These are phyloP conservation scores for Trogon melanurus DNA, from an alignment of 2,113 vertebrate genomes.

Conservation along the genomic window DNA sequence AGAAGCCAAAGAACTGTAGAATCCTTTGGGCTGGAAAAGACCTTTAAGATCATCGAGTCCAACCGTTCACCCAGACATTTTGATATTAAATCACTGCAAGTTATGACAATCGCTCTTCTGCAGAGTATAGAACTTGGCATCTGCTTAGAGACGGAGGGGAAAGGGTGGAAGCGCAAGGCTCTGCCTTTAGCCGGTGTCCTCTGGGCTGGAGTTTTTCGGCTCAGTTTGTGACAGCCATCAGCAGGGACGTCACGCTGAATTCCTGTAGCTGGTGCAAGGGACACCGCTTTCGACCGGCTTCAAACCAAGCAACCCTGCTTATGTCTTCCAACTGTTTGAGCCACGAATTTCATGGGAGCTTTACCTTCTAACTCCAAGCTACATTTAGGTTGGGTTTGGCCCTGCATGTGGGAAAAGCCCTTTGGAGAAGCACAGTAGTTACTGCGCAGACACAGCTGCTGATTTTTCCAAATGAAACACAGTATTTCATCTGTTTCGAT, in stretches of 20 bases:
- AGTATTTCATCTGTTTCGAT: slow-evolving; percentile 44
- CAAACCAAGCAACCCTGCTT: not conserved
- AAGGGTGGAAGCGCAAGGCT: not conserved
- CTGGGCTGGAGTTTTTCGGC: not conserved
- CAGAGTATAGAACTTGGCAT: not conserved
- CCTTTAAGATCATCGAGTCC: too few species aligned
- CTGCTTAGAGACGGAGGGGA: not conserved
- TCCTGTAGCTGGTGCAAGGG: not conserved
- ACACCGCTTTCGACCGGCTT: not conserved
- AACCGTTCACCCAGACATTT: not conserved
- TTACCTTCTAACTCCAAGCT: not conserved
- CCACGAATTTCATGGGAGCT: not conserved
- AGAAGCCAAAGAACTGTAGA: not conserved
- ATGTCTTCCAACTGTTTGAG: not conserved
- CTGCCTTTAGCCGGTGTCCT: not conserved
- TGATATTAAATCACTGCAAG: not conserved
- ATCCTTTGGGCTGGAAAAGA: too few species aligned
- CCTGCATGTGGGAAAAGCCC: not conserved
- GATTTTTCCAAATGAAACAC: slow-evolving; percentile 58
- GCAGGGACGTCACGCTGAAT: not conserved
- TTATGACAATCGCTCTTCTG: not conserved
- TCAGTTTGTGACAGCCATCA: not conserved
- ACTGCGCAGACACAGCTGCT: not conserved
- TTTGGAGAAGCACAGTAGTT: slow-evolving; percentile 34
- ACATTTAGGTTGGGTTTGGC: slow-evolving; percentile 11